A percentile compares a stretch with the other conserved stretches of the same genome.
These are phyloP conservation scores for Dasypogon diadema DNA, from an alignment of 2,888 invertebrate genomes.

Conservation along the genomic window DNA sequence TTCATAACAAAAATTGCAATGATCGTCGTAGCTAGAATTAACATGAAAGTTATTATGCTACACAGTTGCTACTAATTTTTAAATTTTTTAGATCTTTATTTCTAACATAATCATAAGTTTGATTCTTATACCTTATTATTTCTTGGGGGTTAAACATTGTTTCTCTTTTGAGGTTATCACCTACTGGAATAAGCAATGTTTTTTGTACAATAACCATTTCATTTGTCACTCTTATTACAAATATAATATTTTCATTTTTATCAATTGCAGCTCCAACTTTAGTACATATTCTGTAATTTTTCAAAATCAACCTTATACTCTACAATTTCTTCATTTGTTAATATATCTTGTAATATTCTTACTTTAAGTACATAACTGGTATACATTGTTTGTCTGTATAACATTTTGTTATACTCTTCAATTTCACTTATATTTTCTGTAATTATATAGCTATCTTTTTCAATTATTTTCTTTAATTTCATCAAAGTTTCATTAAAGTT, in stretches of 20 bases:
- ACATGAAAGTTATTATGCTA: no score
- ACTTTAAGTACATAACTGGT: constrained; percentile 20
- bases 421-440: no score
- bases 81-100: constrained; percentile 37
- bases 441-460: no score
- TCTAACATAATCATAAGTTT: constrained; percentile 9
- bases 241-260: constrained; percentile 34
- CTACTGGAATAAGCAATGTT: constrained; percentile 4
- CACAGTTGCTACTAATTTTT: constrained; percentile 25
- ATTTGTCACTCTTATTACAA: constrained; percentile 46
- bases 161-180: constrained; percentile 3
- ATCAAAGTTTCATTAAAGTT: no score
- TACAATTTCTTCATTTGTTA: no score
- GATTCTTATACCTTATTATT: constrained; percentile 45
- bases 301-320: no score
- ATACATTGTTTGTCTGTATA: constrained; percentile 12
- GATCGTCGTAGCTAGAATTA: no score
- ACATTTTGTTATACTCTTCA: no score
- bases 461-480: no score
- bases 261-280: constrained; percentile 16
- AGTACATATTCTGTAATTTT: no score
- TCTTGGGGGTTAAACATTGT: constrained; percentile 32
- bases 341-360: constrained; percentile 45
- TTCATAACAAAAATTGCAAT: no score
- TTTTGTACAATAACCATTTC: constrained; percentile 19